Evolutionary conservation across 2,888 invertebrate genomes (phyloP), one percentile per base, ranked within the genome.

Genomic region (Neocrepidodera transversa): DNA sequence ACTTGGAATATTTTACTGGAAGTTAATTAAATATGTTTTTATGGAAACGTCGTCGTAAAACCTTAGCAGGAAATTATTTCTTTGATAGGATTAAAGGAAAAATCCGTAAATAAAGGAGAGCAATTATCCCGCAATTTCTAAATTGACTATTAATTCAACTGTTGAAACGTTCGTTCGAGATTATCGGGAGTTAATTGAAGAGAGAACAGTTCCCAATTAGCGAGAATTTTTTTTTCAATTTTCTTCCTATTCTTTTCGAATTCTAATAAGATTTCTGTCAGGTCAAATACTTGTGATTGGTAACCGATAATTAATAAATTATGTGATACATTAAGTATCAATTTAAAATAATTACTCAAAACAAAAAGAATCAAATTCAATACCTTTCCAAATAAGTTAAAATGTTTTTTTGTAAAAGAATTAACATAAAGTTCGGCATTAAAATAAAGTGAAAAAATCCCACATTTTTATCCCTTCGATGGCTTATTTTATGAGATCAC

Each of bases 61-160:
- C n/a, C n/a, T n/a, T n/a, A n/a, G n/a, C n/a, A n/a, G 4, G 7
- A 40, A 40, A n/a, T 40, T 40, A 20, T 10, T 40, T 17, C 40
- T 2, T n/a, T 17, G 17, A 2, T 13, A 32, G 42, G n/a, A 16
- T 42, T 42, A 7, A 20, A 20, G 26, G 38, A 35, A 23, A 36
- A 38, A 23, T 26, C 26, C 6, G 23, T 50, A 50, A 38, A 30
- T 30, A 52, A 42, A 42, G 43, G 42, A 28, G 26, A 42, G 18
- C 20, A 52, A 52, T 52, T 52, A 52, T 52, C 52, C 42, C 7
- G 52, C 43, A 30, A 32, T 52, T 32, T 43, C 26, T 52, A 28
- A 42, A 52, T 52, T 52, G 40, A 40, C 40, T 52, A 42, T 30
- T 42, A 52, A 52, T 45, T 45, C 26, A 23, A 45, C 43, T 52